Conservation (phyloP, 2,113 vertebrate genomes). For the Ceyx margarethae region DNA sequence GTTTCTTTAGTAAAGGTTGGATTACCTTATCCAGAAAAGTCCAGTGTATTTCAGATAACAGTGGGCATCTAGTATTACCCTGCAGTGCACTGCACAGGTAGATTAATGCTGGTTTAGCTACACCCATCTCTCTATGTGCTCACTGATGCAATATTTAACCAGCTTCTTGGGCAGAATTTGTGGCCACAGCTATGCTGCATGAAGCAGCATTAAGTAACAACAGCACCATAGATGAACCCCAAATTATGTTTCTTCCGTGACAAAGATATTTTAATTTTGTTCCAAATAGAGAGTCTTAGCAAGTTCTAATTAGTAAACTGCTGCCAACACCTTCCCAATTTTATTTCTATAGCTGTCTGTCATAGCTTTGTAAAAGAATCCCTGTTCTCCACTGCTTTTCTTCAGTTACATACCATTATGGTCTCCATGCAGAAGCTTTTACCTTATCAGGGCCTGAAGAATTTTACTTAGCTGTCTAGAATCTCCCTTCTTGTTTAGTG, state of each 20-base stretch:
- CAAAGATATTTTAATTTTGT: not conserved
- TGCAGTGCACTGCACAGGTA: not conserved
- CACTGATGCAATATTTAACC: not conserved
- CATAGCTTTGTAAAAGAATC: not conserved
- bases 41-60: not conserved
- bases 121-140: not conserved
- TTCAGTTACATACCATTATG: not conserved
- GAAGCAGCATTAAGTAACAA: not conserved
- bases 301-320: constrained; percentile 15
- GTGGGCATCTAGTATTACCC: not conserved
- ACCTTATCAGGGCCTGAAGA: not conserved
- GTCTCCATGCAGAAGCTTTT: not conserved
- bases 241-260: not conserved
- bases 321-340: not conserved
- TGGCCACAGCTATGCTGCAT: not conserved
- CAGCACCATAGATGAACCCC: not conserved
- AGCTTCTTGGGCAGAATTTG: not conserved
- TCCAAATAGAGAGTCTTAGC: not conserved
- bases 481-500: not conserved
- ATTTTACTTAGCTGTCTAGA: not conserved
- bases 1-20: not conserved
- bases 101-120: not conserved
- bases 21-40: not conserved
- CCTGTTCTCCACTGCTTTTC: not conserved
- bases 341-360: constrained; percentile 7